These are phyloP conservation scores for Ptiloglossa arizonensis DNA, from an alignment of 1,140 invertebrate genomes.

Conservation along the genomic window DNA sequence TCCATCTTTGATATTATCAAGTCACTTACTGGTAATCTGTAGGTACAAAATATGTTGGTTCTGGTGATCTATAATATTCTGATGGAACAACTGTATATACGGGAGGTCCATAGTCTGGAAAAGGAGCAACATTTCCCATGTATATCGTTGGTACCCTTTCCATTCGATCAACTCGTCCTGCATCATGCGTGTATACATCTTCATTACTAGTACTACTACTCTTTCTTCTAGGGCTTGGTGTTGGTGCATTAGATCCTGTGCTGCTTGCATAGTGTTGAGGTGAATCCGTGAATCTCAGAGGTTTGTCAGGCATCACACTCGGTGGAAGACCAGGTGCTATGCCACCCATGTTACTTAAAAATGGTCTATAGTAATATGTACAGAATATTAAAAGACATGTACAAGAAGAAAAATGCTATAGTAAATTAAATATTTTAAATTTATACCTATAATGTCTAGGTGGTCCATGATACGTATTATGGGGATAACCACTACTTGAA, in stretches of 20 bases:
- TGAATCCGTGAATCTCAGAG: slow-evolving; percentile 89
- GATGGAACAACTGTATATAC: slow-evolving; percentile 72
- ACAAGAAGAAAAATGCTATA: not conserved
- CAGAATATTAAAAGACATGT: not conserved
- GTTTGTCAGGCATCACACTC: slow-evolving; percentile 81
- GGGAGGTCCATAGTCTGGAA: slow-evolving; percentile 76
- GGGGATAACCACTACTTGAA: slow-evolving; percentile 85
- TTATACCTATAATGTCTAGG: slow-evolving; percentile 87
- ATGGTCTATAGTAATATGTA: slow-evolving; percentile 69
- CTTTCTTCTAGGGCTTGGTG: slow-evolving; percentile 87
- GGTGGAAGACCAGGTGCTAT: slow-evolving; percentile 75
- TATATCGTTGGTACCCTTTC: slow-evolving; percentile 83
- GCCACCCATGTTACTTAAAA: slow-evolving; percentile 78
- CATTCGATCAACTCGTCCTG: slow-evolving; percentile 73
- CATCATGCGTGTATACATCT: slow-evolving; percentile 80
- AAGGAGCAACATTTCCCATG: slow-evolving; percentile 73
- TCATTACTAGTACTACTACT: slow-evolving; percentile 85
- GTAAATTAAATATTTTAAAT: not conserved
- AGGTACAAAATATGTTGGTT: slow-evolving; percentile 73
- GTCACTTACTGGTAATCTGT: slow-evolving; percentile 77
- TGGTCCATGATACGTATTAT: slow-evolving; percentile 96
- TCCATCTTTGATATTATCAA: not conserved
- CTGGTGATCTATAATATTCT: slow-evolving; percentile 73
- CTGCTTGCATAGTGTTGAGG: slow-evolving; percentile 85
- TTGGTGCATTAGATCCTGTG: slow-evolving; percentile 82